Conservation (phyloP, 2,113 vertebrate genomes). For the Desmodus rotundus region DNA sequence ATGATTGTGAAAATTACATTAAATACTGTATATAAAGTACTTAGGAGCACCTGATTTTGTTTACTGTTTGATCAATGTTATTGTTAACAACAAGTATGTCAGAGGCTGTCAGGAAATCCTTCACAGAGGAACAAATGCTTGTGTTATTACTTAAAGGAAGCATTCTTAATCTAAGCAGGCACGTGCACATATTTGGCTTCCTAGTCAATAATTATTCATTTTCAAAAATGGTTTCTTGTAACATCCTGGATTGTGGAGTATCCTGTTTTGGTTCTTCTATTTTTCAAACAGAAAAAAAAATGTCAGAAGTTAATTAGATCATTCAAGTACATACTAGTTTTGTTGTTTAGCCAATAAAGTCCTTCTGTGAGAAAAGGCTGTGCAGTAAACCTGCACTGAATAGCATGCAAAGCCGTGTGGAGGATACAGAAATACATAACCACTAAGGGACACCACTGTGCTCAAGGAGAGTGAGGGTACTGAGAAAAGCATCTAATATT, state of each 20-base stretch:
- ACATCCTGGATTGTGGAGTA: slow-evolving; percentile 52
- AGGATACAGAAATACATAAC: neutral
- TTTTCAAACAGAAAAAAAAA: slow-evolving; percentile 59
- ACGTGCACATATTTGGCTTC: slow-evolving; percentile 43
- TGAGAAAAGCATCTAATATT: neutral
- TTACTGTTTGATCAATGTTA: neutral
- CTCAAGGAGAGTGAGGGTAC: neutral
- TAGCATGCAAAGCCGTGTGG: neutral
- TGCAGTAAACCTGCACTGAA: neutral
- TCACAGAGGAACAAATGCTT: neutral
- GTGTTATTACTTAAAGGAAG: slow-evolving; percentile 46
- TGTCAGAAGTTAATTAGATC: slow-evolving; percentile 43
- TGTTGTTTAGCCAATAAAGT: neutral
- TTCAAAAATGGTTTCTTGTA: slow-evolving; percentile 38
- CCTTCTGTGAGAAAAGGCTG: neutral
- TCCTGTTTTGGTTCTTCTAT: slow-evolving; percentile 64
- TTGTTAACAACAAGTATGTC: neutral
- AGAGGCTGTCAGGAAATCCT: slow-evolving; percentile 56
- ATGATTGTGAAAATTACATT: neutral
- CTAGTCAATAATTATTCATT: slow-evolving; percentile 63
- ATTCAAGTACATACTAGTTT: neutral
- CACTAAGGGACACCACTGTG: neutral
- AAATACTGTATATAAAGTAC: neutral
- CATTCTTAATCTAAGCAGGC: slow-evolving; percentile 22
- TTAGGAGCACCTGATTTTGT: neutral